A percentile compares a stretch with the other conserved stretches of the same genome.
Evolutionary conservation across 2,888 invertebrate genomes (phyloP).

Genomic region (Phaedon cochleariae): DNA sequence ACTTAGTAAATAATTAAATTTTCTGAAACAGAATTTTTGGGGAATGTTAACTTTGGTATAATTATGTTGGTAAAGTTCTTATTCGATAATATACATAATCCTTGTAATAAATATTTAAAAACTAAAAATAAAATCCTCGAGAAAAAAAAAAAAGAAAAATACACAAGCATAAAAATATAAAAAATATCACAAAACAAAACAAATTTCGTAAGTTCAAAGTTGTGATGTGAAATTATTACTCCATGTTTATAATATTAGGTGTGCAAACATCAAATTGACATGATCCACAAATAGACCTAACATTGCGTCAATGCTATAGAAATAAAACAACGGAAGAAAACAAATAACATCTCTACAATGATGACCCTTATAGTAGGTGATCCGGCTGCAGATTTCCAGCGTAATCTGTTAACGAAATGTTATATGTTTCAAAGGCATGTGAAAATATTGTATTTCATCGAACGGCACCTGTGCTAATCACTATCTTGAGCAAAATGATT

Average conservation of each 20-base stretch:
- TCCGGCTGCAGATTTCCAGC: no score
- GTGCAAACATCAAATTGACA: conserved; percentile 51
- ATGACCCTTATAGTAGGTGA: no score
- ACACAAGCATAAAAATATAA: conserved; percentile 35
- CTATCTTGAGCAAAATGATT: no score
- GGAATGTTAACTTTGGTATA: conserved; percentile 81
- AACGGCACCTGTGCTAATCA: no score
- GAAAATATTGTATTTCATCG: no score
- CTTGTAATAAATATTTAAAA: conserved; percentile 45
- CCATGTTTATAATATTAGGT: conserved; percentile 31
- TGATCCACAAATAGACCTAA: conserved; percentile 27
- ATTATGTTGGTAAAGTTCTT: conserved; percentile 60
- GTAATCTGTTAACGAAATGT: no score
- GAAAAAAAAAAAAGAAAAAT: conserved; percentile 37
- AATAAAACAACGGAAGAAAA: not conserved
- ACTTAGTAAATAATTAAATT: conserved; percentile 57
- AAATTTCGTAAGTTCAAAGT: conserved; percentile 31
- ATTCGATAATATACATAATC: conserved; percentile 41
- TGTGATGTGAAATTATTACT: conserved; percentile 43
- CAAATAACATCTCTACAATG: no score
- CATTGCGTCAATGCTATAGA: no score
- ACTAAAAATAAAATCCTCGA: conserved; percentile 48
- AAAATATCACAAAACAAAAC: conserved; percentile 47
- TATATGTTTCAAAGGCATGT: no score
- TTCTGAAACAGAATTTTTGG: conserved; percentile 64